Evolutionary conservation across 2,888 invertebrate genomes (phyloP).

Genomic region (Leptopterna dolabrata): DNA sequence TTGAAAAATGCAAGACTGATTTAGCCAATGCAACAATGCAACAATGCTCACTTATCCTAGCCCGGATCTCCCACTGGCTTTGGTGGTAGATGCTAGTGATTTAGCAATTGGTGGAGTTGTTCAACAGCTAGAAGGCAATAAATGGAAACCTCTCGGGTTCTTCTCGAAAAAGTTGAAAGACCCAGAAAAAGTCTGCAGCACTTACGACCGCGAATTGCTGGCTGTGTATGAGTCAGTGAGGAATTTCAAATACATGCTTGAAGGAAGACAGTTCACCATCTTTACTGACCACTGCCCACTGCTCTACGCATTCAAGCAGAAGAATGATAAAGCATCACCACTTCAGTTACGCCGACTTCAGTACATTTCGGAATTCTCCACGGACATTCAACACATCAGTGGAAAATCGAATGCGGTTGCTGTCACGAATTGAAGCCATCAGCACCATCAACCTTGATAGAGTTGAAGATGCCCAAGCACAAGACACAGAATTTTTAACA

Average conservation of each 20-base stretch:
- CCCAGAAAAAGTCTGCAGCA: conserved; percentile 56
- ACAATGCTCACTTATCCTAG: conserved; percentile 24
- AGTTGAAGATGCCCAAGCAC: conserved; percentile 13
- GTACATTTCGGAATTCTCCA: conserved; percentile 65
- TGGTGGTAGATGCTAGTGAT: no score
- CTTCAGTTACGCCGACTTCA: conserved; percentile 63
- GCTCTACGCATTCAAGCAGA: no score
- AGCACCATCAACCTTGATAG: conserved; percentile 9
- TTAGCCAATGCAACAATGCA: no score
- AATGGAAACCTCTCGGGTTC: conserved; percentile 30
- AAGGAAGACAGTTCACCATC: no score
- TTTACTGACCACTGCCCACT: no score
- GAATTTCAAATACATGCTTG: conserved; percentile 59
- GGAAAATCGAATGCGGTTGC: conserved; percentile 31
- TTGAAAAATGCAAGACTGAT: conserved; percentile 43
- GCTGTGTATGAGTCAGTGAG: conserved; percentile 59
- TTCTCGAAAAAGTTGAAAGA: conserved; percentile 45
- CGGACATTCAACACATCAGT: conserved; percentile 62
- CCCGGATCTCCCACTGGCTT: background rate
- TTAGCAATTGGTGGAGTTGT: no score
- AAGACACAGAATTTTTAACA: background rate
- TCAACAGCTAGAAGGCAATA: background rate
- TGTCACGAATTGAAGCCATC: conserved; percentile 36
- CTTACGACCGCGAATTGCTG: conserved; percentile 60
- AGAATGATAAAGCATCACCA: no score